Percentiles rank a stretch among this genome's conserved stretches.
phyloP scores from a whole-genome alignment of 2,888 invertebrate species.

The Epirrhoe alternata region DNA sequence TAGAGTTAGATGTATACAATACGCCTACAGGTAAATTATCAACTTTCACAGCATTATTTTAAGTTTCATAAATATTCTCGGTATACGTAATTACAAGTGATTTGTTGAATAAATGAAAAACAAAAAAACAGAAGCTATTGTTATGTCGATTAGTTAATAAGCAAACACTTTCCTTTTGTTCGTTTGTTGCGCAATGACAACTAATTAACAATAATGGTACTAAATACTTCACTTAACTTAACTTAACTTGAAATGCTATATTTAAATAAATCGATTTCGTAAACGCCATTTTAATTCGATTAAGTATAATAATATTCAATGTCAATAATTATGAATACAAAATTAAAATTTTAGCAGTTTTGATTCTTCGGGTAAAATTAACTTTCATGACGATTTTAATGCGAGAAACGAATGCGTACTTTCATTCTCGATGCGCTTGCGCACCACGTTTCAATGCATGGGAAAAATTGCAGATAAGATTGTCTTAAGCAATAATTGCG shows the following conservation, averaged over 20 bases:
- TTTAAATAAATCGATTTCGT: background rate
- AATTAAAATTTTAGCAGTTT: background rate
- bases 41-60: slow-evolving; percentile 14
- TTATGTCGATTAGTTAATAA: slow-evolving; percentile 41
- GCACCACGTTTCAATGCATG: slow-evolving; percentile 50
- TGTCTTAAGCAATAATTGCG: slow-evolving; percentile 50
- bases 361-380: slow-evolving; percentile 14
- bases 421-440: slow-evolving; percentile 57
- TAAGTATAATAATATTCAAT: slow-evolving; percentile 12
- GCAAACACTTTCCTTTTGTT: slow-evolving; percentile 40
- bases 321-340: background rate
- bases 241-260: background rate
- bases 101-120: slow-evolving; percentile 38
- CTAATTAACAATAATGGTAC: slow-evolving; percentile 31
- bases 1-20: background rate
- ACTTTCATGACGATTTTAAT: slow-evolving; percentile 31
- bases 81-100: slow-evolving; percentile 16
- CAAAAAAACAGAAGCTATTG: slow-evolving; percentile 35
- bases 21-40: slow-evolving; percentile 3
- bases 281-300: background rate
- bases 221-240: slow-evolving; percentile 1
- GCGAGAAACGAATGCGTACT: slow-evolving; percentile 50
- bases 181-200: slow-evolving; percentile 35
- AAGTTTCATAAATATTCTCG: slow-evolving; percentile 20
- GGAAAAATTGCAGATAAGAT: slow-evolving; percentile 53